These are phyloP conservation scores for Calephelis nemesis DNA, from an alignment of 1,140 invertebrate species.

Conservation along the genomic window DNA sequence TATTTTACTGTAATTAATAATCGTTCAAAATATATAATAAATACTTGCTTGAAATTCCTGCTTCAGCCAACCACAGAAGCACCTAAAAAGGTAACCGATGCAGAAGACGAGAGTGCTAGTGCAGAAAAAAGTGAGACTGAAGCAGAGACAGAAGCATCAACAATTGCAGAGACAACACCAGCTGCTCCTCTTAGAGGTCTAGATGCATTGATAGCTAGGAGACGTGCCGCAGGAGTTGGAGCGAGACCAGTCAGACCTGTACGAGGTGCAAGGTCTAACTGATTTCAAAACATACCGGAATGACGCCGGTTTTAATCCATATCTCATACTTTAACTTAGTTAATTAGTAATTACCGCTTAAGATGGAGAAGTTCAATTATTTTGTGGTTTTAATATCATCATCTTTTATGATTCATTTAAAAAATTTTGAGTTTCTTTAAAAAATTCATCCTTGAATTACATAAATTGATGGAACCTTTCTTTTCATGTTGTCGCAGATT, in stretches of 20 bases:
- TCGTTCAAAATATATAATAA: too few relatives aligned
- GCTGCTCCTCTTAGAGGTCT: constrained; percentile 59
- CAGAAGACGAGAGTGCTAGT: constrained; percentile 56
- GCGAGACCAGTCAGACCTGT: constrained; percentile 48
- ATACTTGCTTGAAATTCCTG: not conserved
- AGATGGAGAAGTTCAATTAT: constrained; percentile 5
- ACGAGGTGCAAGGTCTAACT: constrained; percentile 36
- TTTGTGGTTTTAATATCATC: not conserved
- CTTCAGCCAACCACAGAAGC: constrained; percentile 63
- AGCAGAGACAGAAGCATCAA: constrained; percentile 48
- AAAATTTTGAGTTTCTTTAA: too few relatives aligned
- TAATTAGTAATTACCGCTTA: constrained; percentile 1
- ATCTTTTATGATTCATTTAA: too few relatives aligned
- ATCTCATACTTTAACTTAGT: constrained; percentile 10
- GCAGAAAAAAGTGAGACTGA: constrained; percentile 58
- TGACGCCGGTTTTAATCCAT: not conserved
- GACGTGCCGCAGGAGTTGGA: constrained; percentile 58
- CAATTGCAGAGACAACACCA: constrained; percentile 50
- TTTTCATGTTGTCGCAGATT: too few relatives aligned
- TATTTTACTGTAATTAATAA: too few relatives aligned
- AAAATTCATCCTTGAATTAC: too few relatives aligned
- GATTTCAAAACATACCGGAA: not conserved
- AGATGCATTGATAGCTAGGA: constrained; percentile 57
- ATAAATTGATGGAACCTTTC: too few relatives aligned
- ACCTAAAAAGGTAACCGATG: constrained; percentile 54